Percentiles rank a stretch among this genome's conserved stretches.
Evolutionary conservation across 2,888 invertebrate species (phyloP).

Genomic region (Tetragonisca angustula): DNA sequence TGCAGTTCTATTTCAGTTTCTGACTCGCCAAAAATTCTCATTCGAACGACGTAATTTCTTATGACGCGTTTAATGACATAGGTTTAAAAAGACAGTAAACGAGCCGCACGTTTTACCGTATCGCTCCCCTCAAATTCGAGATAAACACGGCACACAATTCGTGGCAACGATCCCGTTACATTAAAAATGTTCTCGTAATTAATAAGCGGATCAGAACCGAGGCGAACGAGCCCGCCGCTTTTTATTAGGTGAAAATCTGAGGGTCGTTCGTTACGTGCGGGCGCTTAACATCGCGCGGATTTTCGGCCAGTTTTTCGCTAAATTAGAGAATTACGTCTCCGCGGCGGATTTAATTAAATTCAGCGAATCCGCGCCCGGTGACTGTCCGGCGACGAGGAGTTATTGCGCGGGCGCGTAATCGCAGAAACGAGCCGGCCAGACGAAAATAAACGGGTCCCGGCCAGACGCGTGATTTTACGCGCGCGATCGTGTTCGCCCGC

Average conservation of each 20-base stretch:
- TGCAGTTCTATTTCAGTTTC: no score
- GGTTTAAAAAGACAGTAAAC: no score
- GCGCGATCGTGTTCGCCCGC: constrained; percentile 32
- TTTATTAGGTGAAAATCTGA: not conserved
- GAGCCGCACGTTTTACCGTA: no score
- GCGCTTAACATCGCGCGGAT: constrained; percentile 1
- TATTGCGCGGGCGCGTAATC: constrained; percentile 43
- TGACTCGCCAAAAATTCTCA: no score
- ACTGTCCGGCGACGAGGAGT: constrained; percentile 30
- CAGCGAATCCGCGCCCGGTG: constrained; percentile 29
- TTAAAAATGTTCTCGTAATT: no score
- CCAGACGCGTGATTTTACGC: constrained; percentile 45
- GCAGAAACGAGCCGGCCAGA: constrained; percentile 38
- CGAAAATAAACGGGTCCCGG: constrained; percentile 50
- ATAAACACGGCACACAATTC: no score
- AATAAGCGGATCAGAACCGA: not conserved
- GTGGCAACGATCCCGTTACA: no score
- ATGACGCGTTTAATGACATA: no score
- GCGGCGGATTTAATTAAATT: constrained; percentile 50
- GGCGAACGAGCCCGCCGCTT: not conserved
- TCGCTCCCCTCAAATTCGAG: no score
- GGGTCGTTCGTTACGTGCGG: constrained; percentile 6
- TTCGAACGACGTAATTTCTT: no score
- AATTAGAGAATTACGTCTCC: constrained; percentile 53
- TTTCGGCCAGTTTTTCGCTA: constrained; percentile 37